phyloP scores from a whole-genome alignment of 2,888 invertebrate species.

The Erebia palarica region DNA sequence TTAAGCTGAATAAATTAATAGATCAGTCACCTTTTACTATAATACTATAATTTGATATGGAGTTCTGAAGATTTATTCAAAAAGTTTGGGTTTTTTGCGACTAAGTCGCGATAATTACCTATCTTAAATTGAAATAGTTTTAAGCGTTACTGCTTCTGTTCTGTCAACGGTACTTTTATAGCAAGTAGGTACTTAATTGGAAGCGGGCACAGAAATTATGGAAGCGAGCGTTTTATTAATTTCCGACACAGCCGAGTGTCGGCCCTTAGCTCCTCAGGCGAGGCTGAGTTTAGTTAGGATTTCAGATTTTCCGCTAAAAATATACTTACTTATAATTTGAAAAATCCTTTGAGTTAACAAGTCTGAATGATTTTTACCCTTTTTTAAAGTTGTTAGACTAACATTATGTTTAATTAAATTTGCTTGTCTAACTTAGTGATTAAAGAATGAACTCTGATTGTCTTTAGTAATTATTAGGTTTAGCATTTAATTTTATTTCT shows the following conservation, averaged over 20 bases:
- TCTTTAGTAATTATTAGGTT: too few relatives aligned
- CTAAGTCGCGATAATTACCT: too few relatives aligned
- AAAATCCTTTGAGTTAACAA: constrained; percentile 15
- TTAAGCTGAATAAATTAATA: too few relatives aligned
- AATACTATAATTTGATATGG: too few relatives aligned
- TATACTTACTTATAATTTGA: background rate
- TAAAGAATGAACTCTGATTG: background rate
- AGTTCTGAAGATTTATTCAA: too few relatives aligned
- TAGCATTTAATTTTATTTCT: too few relatives aligned
- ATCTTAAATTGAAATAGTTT: background rate
- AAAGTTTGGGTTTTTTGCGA: too few relatives aligned
- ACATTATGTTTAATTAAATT: constrained; percentile 4
- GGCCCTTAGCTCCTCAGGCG: constrained; percentile 19
- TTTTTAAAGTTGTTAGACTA: background rate
- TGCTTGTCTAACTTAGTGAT: background rate
- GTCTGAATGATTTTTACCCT: background rate
- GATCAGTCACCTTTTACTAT: too few relatives aligned
- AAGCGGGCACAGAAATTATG: constrained; percentile 8
- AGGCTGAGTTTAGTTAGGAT: background rate
- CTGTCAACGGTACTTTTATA: constrained; percentile 15
- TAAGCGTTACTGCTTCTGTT: background rate
- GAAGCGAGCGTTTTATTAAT: constrained; percentile 24
- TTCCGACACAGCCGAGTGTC: constrained; percentile 21
- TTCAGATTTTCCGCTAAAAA: constrained; percentile 12
- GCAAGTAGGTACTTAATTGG: constrained; percentile 13